A percentile compares a stretch with the other conserved stretches of the same genome.
Evolutionary conservation across 1,140 invertebrate species (phyloP).

Genomic region (Drosophila kurseongensis): DNA sequence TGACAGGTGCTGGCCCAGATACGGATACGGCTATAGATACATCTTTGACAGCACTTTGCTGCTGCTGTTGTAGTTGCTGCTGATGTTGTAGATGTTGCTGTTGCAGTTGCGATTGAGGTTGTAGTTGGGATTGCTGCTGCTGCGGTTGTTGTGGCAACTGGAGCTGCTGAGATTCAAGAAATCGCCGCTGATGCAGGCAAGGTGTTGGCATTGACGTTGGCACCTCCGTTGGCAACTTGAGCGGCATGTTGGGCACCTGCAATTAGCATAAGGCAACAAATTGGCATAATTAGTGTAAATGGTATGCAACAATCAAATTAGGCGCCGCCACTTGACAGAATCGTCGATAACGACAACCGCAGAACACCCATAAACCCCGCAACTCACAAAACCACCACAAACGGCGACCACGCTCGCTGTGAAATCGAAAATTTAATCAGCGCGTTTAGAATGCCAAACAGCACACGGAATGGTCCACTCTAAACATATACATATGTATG

Average conservation of each 20-base stretch:
- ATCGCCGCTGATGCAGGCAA: constrained; percentile 74
- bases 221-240: constrained; percentile 49
- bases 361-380: constrained; percentile 5
- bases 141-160: constrained; percentile 58
- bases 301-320: constrained; percentile 49
- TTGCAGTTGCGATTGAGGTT: constrained; percentile 19
- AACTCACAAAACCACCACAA: constrained; percentile 11
- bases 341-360: constrained; percentile 15
- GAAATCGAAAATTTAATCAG: constrained; percentile 63
- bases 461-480: constrained; percentile 4
- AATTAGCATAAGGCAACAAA: constrained; percentile 68
- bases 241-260: constrained; percentile 83
- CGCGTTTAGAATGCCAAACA: constrained; percentile 41
- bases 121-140: constrained; percentile 26
- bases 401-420: constrained; percentile 26
- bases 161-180: constrained; percentile 67
- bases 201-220: constrained; percentile 32
- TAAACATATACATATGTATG: constrained; percentile 16
- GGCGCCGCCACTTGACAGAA: constrained; percentile 35
- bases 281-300: constrained; percentile 63
- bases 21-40: constrained; percentile 34
- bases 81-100: constrained; percentile 11
- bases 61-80: constrained; percentile 8
- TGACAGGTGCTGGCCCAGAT: constrained; percentile 42
- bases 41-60: constrained; percentile 24